A percentile compares a stretch with the other conserved stretches of the same genome.
These are phyloP conservation scores for Chanos chanos DNA, from an alignment of 2,797 vertebrate genomes.

Conservation along the genomic window DNA sequence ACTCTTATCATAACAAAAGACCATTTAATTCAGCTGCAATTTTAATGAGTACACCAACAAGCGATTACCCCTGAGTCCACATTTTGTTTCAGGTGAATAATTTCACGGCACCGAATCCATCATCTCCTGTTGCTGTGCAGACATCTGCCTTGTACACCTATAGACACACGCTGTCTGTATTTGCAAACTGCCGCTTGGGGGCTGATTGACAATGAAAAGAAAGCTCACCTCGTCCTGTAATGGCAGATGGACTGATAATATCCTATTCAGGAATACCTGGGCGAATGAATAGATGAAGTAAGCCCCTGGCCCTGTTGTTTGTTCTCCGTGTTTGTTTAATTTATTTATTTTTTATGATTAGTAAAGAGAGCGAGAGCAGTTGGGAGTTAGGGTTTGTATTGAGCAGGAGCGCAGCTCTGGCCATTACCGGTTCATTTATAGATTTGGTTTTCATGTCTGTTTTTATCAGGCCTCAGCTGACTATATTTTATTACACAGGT, in stretches of 20 bases:
- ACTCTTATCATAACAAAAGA: too few relatives aligned
- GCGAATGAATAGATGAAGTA: slow-evolving; percentile 51
- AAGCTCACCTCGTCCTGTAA: slow-evolving; percentile 38
- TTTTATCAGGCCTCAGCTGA: slow-evolving; percentile 25
- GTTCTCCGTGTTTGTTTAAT: slow-evolving; percentile 54
- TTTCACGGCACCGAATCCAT: too few relatives aligned
- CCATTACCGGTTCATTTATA: slow-evolving; percentile 58
- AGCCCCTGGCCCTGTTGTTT: slow-evolving; percentile 51
- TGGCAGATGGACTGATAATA: slow-evolving; percentile 53
- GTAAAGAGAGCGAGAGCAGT: too few relatives aligned
- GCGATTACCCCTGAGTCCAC: too few relatives aligned
- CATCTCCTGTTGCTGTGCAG: too few relatives aligned
- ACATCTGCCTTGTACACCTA: too few relatives aligned
- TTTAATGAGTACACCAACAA: too few relatives aligned
- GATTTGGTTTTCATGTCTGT: slow-evolving; percentile 34
- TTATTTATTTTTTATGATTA: slow-evolving; percentile 63
- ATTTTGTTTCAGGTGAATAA: too few relatives aligned
- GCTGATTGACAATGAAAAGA: too few relatives aligned
- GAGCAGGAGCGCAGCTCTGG: slow-evolving; percentile 48
- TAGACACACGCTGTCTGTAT: too few relatives aligned
- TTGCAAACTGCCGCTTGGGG: too few relatives aligned
- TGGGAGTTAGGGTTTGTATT: slow-evolving; percentile 69
- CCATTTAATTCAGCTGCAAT: too few relatives aligned
- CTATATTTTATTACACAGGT: slow-evolving; percentile 36
- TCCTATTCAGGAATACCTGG: slow-evolving; percentile 8